phyloP scores from a whole-genome alignment of 2,113 vertebrate genomes.

The Naja naja region DNA sequence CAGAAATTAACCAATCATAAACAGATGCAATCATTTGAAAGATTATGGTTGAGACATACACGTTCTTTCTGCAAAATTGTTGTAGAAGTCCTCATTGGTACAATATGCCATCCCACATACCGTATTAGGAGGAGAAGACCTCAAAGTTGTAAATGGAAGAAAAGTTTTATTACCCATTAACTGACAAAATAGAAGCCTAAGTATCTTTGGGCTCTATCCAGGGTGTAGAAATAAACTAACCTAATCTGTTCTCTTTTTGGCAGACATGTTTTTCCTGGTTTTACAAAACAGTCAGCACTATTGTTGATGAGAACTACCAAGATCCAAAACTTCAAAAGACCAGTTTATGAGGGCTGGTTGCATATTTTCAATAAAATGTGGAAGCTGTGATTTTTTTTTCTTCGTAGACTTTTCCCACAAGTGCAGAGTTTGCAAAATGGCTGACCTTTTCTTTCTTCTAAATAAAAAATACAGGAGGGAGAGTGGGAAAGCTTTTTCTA shows the following conservation, averaged over 20 bases:
- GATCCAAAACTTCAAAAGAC: not conserved
- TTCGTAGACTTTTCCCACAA: not conserved
- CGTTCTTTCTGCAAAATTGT: slow-evolving; percentile 6
- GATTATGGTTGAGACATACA: not conserved
- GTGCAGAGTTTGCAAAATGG: not conserved
- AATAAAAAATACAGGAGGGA: not conserved
- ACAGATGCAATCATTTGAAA: not conserved
- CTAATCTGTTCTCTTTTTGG: slow-evolving; percentile 28
- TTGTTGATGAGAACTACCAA: not conserved
- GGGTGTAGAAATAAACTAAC: not conserved
- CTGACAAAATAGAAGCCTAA: slow-evolving; percentile 13
- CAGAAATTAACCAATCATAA: not conserved
- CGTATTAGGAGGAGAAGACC: slow-evolving; percentile 12
- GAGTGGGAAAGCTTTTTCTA: not conserved
- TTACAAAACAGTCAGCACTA: not conserved
- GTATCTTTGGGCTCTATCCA: slow-evolving; percentile 29
- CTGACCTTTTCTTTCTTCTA: not conserved
- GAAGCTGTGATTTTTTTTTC: not conserved
- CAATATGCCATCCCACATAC: not conserved
- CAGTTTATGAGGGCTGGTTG: not conserved
- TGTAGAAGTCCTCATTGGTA: slow-evolving; percentile 25
- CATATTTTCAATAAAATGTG: slow-evolving; percentile 20
- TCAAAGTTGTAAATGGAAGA: not conserved
- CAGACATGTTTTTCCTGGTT: not conserved
- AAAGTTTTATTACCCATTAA: slow-evolving; percentile 25